A percentile compares a stretch with the other conserved stretches of the same genome.
These are phyloP conservation scores for Morpho achilles DNA, from an alignment of 2,888 invertebrate genomes.

Conservation along the genomic window DNA sequence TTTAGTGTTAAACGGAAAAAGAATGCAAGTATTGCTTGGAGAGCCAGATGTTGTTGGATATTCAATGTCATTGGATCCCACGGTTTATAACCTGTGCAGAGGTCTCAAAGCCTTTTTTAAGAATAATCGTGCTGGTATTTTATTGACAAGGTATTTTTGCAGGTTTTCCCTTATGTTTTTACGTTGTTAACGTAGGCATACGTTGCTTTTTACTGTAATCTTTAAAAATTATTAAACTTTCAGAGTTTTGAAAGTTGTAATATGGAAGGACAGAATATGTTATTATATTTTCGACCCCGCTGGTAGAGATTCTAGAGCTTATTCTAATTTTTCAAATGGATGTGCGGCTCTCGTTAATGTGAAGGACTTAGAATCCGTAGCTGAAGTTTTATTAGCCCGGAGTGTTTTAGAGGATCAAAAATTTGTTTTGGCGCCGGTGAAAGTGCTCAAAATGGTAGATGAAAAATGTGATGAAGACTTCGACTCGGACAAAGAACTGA, in stretches of 20 bases:
- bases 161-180: background rate
- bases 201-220: background rate
- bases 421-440: conserved; percentile 68
- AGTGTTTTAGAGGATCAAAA: conserved; percentile 70
- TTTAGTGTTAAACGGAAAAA: conserved; percentile 55
- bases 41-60: conserved; percentile 73
- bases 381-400: conserved; percentile 71
- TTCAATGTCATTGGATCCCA: conserved; percentile 66
- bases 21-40: conserved; percentile 61
- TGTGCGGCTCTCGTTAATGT: conserved; percentile 78
- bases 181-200: too few relatives aligned
- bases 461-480: conserved; percentile 65
- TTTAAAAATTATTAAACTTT: conserved; percentile 1
- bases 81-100: conserved; percentile 71
- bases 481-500: conserved; percentile 68
- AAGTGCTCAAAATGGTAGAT: conserved; percentile 65
- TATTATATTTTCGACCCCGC: conserved; percentile 83
- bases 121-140: conserved; percentile 71
- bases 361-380: conserved; percentile 67
- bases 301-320: conserved; percentile 74
- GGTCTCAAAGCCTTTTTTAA: conserved; percentile 78
- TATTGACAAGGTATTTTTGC: conserved; percentile 55
- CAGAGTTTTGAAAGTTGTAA: conserved; percentile 68
- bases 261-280: conserved; percentile 80
- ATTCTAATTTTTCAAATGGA: conserved; percentile 68